These are phyloP conservation scores for Pogona vitticeps DNA, from an alignment of 2,113 vertebrate genomes.

Conservation along the genomic window DNA sequence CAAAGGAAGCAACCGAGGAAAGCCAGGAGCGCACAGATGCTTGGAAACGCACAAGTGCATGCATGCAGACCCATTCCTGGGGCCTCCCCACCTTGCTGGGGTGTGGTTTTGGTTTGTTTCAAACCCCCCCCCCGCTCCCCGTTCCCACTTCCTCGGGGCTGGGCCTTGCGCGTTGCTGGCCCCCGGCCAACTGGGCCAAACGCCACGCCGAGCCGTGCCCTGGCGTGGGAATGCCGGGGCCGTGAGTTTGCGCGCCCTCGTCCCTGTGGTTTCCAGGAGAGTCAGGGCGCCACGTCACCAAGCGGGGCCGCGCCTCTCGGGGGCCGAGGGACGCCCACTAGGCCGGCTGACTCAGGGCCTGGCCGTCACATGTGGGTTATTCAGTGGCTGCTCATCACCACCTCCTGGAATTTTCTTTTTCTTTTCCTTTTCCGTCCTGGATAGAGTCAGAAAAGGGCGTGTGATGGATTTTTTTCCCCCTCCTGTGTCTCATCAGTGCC, in stretches of 20 bases:
- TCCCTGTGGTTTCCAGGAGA: neutral
- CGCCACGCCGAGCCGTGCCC: neutral
- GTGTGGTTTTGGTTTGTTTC: rapidly evolving
- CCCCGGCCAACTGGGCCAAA: conserved; percentile 22
- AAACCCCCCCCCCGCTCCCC: too few relatives aligned
- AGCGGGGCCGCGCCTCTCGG: neutral
- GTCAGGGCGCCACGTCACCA: neutral
- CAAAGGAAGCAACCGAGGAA: too few relatives aligned
- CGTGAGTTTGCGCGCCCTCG: conserved; percentile 34
- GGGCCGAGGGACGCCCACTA: neutral
- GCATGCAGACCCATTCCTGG: neutral
- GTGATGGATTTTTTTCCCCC: neutral
- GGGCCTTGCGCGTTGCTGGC: conserved; percentile 43
- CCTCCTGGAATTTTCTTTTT: neutral
- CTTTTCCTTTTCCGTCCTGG: neutral
- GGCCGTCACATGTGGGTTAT: neutral
- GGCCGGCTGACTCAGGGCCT: conserved; percentile 5
- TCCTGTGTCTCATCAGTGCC: too few relatives aligned
- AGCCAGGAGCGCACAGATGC: neutral
- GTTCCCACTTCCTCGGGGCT: neutral
- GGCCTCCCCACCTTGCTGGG: neutral
- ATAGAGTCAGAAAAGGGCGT: too few relatives aligned
- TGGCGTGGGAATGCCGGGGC: conserved; percentile 17
- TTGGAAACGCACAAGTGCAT: too few relatives aligned
- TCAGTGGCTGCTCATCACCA: neutral